Conservation (phyloP, 1,140 invertebrate species). For the Pseudobourletiella spinata region DNA sequence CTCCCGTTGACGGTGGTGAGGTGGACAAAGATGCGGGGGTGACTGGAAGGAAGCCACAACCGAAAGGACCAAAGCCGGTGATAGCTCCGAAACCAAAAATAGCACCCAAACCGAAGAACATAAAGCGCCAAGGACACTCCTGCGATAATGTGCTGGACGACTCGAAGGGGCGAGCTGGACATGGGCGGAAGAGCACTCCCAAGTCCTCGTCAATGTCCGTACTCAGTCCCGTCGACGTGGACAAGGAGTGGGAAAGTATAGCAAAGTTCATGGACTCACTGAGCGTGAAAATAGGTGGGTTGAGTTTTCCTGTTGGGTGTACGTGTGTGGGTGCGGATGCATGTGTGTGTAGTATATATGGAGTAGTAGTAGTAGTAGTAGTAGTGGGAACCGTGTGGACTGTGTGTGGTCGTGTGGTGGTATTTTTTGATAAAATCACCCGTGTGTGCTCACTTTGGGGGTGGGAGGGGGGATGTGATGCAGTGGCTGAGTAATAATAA, state of each 20-base stretch:
- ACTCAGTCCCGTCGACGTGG: constrained; percentile 80
- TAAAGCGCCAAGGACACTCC: constrained; percentile 40
- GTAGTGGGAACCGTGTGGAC: no score
- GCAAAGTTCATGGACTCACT: constrained; percentile 89
- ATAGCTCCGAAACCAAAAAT: constrained; percentile 33
- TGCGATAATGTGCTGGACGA: constrained; percentile 55
- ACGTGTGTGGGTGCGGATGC: no score
- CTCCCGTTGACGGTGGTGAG: no score
- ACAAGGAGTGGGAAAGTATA: constrained; percentile 91
- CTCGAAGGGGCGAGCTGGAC: constrained; percentile 35
- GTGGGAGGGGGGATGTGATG: no score
- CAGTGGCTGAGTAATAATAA: no score
- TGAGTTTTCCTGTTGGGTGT: not conserved
- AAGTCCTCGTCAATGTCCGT: constrained; percentile 54
- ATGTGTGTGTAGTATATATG: no score
- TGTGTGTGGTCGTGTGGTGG: no score
- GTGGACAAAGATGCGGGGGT: no score
- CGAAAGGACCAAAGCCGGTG: constrained; percentile 29
- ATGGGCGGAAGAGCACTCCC: constrained; percentile 34
- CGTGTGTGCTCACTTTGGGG: no score
- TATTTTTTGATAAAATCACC: no score
- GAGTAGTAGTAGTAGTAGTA: no score
- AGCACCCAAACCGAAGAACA: constrained; percentile 34
- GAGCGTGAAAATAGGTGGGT: constrained; percentile 46
- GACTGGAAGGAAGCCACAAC: not conserved